Base-by-base conservation (phyloP, 2,888 invertebrate species). In the Herminia tarsipennalis region DNA sequence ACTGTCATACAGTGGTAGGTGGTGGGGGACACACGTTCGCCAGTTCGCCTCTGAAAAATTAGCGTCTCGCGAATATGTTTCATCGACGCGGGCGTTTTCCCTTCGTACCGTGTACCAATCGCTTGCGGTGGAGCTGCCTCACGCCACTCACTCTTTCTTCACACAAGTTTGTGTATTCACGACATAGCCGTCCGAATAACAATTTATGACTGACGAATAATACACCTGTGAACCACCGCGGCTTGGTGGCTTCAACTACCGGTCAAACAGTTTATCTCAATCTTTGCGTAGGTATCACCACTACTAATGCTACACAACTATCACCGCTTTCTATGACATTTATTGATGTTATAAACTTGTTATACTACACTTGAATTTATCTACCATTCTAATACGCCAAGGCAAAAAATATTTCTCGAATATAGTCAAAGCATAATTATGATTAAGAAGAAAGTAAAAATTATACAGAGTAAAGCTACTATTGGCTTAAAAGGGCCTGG, bases 1-100 rank as follows among this genome's bases (percentile, higher is more conserved):
- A 89, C 90, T 91, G 89, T 89, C 90, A 89, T 83, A 75, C 79
- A 69, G 84, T 86, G 86, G 87, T 78, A 83, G 83, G 86, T 86
- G 83, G 90, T 85, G 81, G 88, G 86, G 88, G 85, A 81, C 76
- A 78, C 72, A 78, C 79, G 80, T 76, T 82, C 73, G 81, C 81
- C 78, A 82, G 78, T 76, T 83, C 67, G 83, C 80, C 76, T 83
- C 89, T 89, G 88, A 88, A 89, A 89, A 88, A 86, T 86, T 86
- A 65, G 83, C 86, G 83, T 83, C 81, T 86, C 75, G 88, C 83
- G 79, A 87, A 86, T 83, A 81, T 86, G 80, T 87, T 88, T 83
- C 83, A 83, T 78, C 81, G 78, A 66, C 76, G 80, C 86, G 76
- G 83, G 85, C 84, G 83, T 87, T 88, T 86, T 86, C 78, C 79